Percentiles rank a stretch among this genome's conserved stretches.
phyloP scores from a whole-genome alignment of 1,140 invertebrate genomes.

The Pinna nobilis region DNA sequence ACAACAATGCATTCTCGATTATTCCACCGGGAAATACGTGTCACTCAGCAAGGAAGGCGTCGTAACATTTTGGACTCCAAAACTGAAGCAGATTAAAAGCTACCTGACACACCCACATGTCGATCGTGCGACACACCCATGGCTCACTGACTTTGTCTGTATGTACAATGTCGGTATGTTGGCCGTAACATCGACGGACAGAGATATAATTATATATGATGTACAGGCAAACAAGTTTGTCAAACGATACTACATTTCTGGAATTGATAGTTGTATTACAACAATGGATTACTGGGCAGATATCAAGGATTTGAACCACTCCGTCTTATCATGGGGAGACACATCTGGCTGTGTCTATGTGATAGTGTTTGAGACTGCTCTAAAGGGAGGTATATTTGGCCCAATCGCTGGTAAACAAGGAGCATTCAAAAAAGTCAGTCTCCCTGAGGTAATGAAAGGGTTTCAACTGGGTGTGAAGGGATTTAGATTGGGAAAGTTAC shows the following conservation, averaged over 20 bases:
- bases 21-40: conserved; percentile 52
- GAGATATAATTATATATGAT: conserved; percentile 65
- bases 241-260: conserved; percentile 51
- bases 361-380: conserved; percentile 52
- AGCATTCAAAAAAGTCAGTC: conserved; percentile 45
- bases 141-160: conserved; percentile 62
- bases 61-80: conserved; percentile 56
- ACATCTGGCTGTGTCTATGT: conserved; percentile 56
- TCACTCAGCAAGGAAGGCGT: conserved; percentile 60
- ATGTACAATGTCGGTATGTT: conserved; percentile 67
- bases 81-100: conserved; percentile 54
- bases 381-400: conserved; percentile 56
- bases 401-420: conserved; percentile 41
- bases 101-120: conserved; percentile 33
- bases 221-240: conserved; percentile 52
- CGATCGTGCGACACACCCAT: conserved; percentile 49
- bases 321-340: conserved; percentile 64
- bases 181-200: conserved; percentile 57
- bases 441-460: conserved; percentile 53
- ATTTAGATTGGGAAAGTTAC: conserved; percentile 46
- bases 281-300: conserved; percentile 67
- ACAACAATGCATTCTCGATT: conserved; percentile 30
- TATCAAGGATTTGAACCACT: conserved; percentile 44
- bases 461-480: conserved; percentile 47
- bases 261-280: conserved; percentile 53